Percentiles rank a stretch among this genome's conserved stretches.
Conservation (phyloP, 2,888 invertebrate genomes). For the Camponotus fellah region DNA sequence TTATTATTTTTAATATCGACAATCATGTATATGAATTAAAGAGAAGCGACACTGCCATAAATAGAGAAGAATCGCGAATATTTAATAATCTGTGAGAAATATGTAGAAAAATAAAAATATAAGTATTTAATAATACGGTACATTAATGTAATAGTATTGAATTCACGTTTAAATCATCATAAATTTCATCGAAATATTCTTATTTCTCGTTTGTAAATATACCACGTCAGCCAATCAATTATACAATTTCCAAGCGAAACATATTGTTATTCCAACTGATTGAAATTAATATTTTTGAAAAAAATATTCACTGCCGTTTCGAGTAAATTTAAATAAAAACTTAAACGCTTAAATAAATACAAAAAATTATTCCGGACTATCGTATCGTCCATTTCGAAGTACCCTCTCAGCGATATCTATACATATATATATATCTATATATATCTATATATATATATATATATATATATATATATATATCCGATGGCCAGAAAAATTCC, state of each 20-base stretch:
- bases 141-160: neutral
- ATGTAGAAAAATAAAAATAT: neutral
- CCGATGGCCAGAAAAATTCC: conserved; percentile 30
- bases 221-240: neutral
- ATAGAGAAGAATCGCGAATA: neutral
- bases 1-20: neutral
- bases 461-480: neutral
- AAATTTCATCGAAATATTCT: conserved; percentile 16
- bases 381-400: neutral
- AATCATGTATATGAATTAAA: neutral
- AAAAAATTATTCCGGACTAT: neutral
- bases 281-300: conserved; percentile 1
- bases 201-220: conserved; percentile 39
- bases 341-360: conserved; percentile 17
- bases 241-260: neutral
- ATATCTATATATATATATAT: no score
- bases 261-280: conserved; percentile 11
- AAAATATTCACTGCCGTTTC: neutral
- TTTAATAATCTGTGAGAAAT: neutral
- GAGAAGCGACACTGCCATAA: neutral
- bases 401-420: conserved; percentile 33
- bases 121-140: neutral
- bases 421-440: neutral
- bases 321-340: neutral
- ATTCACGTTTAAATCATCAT: conserved; percentile 16